Base-by-base conservation (phyloP, 2,888 invertebrate species). In the Ptilodon capucinus region DNA sequence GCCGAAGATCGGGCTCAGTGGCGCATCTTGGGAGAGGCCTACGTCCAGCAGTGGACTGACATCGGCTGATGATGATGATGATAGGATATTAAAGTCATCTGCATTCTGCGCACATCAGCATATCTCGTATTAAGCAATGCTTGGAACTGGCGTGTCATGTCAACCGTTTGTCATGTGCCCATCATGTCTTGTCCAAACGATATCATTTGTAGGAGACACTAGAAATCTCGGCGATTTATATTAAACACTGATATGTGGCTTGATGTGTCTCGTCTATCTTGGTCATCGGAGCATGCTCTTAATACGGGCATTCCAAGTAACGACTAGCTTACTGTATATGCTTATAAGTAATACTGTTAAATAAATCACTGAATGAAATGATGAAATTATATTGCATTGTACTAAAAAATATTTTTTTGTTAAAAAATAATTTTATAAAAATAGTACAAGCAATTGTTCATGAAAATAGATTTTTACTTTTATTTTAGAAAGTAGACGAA, bases 241-340 rank as follows among this genome's bases (percentile, higher is more conserved):
- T 68, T 67, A 71, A 81, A 80, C 78, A 76, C 78, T 90, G 90
- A 90, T 90, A 90, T 90, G 90, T 90, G 81, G 81, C 64, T 80
- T 90, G 90, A 90, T 90, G 90, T 90, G 90, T 88, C 74, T 82
- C 81, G 86, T 87, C 72, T 74, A 66, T 72, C 66, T 89, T 88
- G 87, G 89, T 89, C 88, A 71, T 74, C 73, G 67, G 71, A 76
- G 74, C 71, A 59, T 46, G 57, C 67, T 73, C 70, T 64, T 57
- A 76, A 68, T 70, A 67, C 68, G 67, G 66, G 64, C 71, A 62
- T 64, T 57, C 54, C 66, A 54, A n/a, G 57, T 58, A 62, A 63
- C 58, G 57, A 63, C 57, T 62, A 48, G 39, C 48, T 52, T 53
- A 64, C 41, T 48, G 54, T 60, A 59, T 45, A 55, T 54, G 51